These are phyloP conservation scores for Zaprionus tsacasi DNA, from an alignment of 1,140 invertebrate genomes.

Conservation along the genomic window DNA sequence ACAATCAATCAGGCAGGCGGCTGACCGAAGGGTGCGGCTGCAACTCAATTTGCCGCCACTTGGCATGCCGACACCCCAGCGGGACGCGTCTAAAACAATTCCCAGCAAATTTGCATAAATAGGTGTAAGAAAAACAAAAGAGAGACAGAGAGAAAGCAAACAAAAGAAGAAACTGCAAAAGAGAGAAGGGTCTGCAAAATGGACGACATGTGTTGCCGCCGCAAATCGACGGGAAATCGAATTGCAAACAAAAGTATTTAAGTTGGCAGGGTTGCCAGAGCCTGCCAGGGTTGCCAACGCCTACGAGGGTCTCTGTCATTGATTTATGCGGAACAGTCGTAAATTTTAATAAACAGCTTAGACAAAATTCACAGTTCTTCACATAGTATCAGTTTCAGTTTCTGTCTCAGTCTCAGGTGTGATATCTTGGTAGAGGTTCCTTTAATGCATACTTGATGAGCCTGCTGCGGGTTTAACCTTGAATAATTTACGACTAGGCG, in stretches of 20 bases:
- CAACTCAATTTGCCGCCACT: constrained; percentile 31
- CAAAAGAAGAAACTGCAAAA: background rate
- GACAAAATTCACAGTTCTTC: constrained; percentile 30
- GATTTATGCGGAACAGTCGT: constrained; percentile 60
- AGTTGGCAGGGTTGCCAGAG: background rate
- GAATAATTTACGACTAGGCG: constrained; percentile 37
- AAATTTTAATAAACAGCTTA: constrained; percentile 64
- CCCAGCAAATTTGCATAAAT: constrained; percentile 63
- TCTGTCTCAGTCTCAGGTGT: constrained; percentile 53
- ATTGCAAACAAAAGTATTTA: constrained; percentile 9
- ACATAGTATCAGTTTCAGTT: background rate
- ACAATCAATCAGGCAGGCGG: constrained; percentile 31
- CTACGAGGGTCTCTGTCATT: background rate
- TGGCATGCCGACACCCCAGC: constrained; percentile 8
- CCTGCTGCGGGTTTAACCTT: constrained; percentile 34
- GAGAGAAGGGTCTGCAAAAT: constrained; percentile 19
- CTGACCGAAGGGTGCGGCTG: constrained; percentile 13
- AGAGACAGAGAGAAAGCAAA: background rate
- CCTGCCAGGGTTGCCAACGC: background rate
- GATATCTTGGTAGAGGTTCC: background rate
- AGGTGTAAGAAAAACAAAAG: constrained; percentile 25
- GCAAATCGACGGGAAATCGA: constrained; percentile 48
- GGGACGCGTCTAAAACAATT: constrained; percentile 41
- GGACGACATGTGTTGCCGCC: constrained; percentile 53
- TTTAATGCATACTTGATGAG: constrained; percentile 51